These are phyloP conservation scores for Psettodes erumei DNA, from an alignment of 2,113 vertebrate species.

Conservation along the genomic window DNA sequence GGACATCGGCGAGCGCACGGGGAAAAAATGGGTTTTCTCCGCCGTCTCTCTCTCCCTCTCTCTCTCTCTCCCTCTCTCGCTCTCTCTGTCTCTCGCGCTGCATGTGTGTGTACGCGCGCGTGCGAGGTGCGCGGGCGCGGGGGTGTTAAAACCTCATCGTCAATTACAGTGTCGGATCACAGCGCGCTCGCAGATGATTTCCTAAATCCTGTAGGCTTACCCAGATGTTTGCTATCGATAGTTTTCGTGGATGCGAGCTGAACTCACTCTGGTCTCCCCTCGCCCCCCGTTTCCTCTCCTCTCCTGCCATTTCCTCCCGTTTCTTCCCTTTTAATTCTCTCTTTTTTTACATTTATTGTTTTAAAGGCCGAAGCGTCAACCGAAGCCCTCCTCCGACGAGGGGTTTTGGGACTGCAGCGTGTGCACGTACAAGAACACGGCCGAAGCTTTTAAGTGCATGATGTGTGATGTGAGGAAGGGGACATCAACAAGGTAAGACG, in stretches of 20 bases:
- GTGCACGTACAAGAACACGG: slow-evolving; percentile 98
- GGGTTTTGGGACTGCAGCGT: slow-evolving; percentile 99
- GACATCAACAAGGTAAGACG: slow-evolving; percentile 97
- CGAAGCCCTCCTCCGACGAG: slow-evolving; percentile 96
- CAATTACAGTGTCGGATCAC: slow-evolving; percentile 79
- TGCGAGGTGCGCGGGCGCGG: slow-evolving; percentile 62
- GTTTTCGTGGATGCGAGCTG: slow-evolving; percentile 53
- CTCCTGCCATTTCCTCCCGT: neutral
- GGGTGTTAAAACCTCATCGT: slow-evolving; percentile 79
- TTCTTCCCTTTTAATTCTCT: neutral
- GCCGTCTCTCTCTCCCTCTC: slow-evolving; percentile 43
- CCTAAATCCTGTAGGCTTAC: slow-evolving; percentile 65
- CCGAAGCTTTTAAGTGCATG: slow-evolving; percentile 99
- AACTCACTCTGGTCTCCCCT: slow-evolving; percentile 48
- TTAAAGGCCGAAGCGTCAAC: slow-evolving; percentile 97
- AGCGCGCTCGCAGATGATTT: slow-evolving; percentile 70
- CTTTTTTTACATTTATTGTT: slow-evolving; percentile 70
- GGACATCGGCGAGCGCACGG: slow-evolving; percentile 61
- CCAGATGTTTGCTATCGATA: slow-evolving; percentile 72
- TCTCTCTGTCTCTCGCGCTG: neutral
- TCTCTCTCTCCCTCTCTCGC: slow-evolving; percentile 22
- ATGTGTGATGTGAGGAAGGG: slow-evolving; percentile 99
- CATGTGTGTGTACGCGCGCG: slow-evolving; percentile 48
- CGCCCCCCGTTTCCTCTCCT: neutral
- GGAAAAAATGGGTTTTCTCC: slow-evolving; percentile 68